These are phyloP conservation scores for Diplodus sargus DNA, from an alignment of 2,797 vertebrate genomes.

Conservation along the genomic window DNA sequence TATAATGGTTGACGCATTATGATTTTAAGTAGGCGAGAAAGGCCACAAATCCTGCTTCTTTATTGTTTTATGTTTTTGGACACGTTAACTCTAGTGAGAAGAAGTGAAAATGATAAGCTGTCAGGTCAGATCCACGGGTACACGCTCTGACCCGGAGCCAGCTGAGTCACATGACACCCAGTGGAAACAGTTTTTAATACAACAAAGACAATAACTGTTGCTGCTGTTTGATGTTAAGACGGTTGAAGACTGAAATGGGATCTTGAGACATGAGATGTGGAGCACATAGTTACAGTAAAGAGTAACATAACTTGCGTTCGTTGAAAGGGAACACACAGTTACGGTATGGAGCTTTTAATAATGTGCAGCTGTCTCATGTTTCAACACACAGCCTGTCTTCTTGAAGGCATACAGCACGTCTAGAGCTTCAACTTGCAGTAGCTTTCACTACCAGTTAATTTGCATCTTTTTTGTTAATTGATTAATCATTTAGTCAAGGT, in stretches of 20 bases:
- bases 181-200: not conserved
- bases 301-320: not conserved
- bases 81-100: not conserved
- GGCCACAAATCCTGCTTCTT: not conserved
- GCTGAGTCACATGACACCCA: not conserved
- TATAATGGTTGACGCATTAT: not conserved
- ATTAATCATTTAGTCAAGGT: too few relatives aligned
- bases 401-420: not conserved
- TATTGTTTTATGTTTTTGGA: not conserved
- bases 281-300: not conserved
- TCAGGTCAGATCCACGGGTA: not conserved
- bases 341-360: not conserved
- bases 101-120: not conserved
- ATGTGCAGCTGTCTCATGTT: not conserved
- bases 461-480: not conserved
- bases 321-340: not conserved
- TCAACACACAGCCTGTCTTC: not conserved
- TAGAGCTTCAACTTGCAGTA: not conserved
- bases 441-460: not conserved
- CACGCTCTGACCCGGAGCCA: not conserved
- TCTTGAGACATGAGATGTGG: not conserved
- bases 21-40: not conserved
- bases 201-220: not conserved
- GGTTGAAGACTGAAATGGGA: not conserved
- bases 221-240: not conserved